Evolutionary conservation across 2,113 vertebrate species (phyloP), one percentile per base, ranked within the genome.

Genomic region (Hipposideros armiger): DNA sequence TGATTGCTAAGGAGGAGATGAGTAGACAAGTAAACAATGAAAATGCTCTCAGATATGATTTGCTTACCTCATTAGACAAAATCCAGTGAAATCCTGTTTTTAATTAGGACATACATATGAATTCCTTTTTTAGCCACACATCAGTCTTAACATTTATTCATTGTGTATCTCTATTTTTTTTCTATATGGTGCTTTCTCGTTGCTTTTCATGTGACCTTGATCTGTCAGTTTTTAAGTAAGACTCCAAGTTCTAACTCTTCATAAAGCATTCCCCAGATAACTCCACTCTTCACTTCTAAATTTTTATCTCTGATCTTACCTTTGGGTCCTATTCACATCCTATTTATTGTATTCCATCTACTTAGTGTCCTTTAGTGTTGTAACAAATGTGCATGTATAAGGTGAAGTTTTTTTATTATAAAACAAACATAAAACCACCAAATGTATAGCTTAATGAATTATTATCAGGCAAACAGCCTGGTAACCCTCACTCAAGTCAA

Each of bases 321-420:
- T 83, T 76, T 87, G 52, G 26, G 30, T 95, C 28, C 32, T 96
- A 5, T 19, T 87, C 62, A n/a, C 67, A 87, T 90, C 19, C 62
- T 87, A 0, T 94, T 94, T 87, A 0, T 94, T 94, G 16, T 60
- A 40, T 62, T 74, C 64, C 45, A 67, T 73, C 24, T 91, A 1
- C 76, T 90, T 81, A 36, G 3, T 78, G 20, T 80, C 69, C 60
- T 92, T 86, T 89, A 72, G 19, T 92, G 20, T 1, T 52, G 0
- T 45, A 78, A 13, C 9, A 62, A 78, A 54, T 45, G 20, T 62
- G 2, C 32, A 36, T 72, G 36, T 91, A 42, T 30, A 28, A 56
- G 26, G 32, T 93, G 24, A 67, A 74, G 7, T 32, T 4, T 54
- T 87, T 77, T 64, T 22, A 36, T 87, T 92, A 28, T 60, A 76